Percentiles rank a stretch among this genome's conserved stretches.
phyloP scores from a whole-genome alignment of 2,888 invertebrate genomes.

The Drosophila mettleri region DNA sequence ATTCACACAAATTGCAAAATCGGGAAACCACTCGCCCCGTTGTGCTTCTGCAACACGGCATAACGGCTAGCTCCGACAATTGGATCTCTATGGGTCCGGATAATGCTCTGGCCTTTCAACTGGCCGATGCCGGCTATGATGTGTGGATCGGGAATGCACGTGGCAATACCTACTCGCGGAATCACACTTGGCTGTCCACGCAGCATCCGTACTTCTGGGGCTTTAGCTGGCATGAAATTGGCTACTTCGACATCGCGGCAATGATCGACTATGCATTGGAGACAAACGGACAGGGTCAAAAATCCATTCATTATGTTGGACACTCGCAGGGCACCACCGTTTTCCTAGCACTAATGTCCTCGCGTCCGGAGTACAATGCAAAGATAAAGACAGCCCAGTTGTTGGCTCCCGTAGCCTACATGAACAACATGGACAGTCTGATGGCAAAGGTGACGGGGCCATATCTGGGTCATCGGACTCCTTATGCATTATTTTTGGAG shows the following conservation, averaged over 20 bases:
- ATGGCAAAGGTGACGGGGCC: constrained; percentile 84
- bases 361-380: constrained; percentile 71
- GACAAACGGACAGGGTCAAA: constrained; percentile 55
- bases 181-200: constrained; percentile 43
- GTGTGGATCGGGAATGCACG: constrained; percentile 81
- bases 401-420: constrained; percentile 81
- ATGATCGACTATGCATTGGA: constrained; percentile 69
- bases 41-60: constrained; percentile 86
- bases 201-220: constrained; percentile 64
- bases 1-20: constrained; percentile 62
- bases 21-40: constrained; percentile 50
- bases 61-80: constrained; percentile 71
- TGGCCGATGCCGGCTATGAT: constrained; percentile 79
- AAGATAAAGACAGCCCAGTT: constrained; percentile 74
- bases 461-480: constrained; percentile 64
- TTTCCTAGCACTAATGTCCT: constrained; percentile 64
- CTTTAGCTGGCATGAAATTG: constrained; percentile 94
- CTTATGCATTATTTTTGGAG: constrained; percentile 56
- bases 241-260: constrained; percentile 85
- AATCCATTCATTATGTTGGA: constrained; percentile 74
- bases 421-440: constrained; percentile 86
- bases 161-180: constrained; percentile 65
- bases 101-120: constrained; percentile 64
- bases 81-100: constrained; percentile 73
- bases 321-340: constrained; percentile 80